These are phyloP conservation scores for Aspidiotus rigidus DNA, from an alignment of 2,888 invertebrate species.

Conservation along the genomic window DNA sequence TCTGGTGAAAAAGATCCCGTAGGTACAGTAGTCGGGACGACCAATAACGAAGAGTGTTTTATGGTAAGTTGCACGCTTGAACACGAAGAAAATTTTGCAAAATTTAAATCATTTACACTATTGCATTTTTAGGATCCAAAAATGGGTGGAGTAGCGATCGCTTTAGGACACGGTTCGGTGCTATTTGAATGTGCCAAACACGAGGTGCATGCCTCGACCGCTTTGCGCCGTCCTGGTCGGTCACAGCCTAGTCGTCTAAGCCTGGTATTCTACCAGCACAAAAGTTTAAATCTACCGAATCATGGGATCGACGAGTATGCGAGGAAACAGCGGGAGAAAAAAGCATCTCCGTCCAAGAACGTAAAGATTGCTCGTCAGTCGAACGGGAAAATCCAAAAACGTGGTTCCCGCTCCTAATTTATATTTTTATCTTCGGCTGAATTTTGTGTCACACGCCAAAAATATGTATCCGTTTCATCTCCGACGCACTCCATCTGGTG, in stretches of 20 bases:
- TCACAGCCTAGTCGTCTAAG: constrained; percentile 84
- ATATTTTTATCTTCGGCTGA: no score
- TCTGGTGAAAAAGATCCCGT: constrained; percentile 70
- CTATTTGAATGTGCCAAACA: constrained; percentile 94
- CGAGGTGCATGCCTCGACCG: constrained; percentile 91
- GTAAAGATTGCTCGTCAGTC: constrained; percentile 39
- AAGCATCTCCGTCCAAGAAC: constrained; percentile 45
- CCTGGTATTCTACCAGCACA: constrained; percentile 90
- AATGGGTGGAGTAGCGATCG: constrained; percentile 92
- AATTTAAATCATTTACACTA: no score
- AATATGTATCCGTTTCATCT: no score
- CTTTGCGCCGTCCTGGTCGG: constrained; percentile 75
- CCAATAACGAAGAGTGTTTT: constrained; percentile 78
- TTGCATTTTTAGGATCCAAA: constrained; percentile 54
- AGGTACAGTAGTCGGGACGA: constrained; percentile 68
- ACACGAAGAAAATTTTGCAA: no score
- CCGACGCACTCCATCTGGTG: no score
- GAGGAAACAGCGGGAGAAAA: constrained; percentile 76
- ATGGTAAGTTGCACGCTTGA: constrained; percentile 42
- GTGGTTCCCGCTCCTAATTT: no score
- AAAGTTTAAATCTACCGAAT: constrained; percentile 75
- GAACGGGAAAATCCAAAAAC: no score
- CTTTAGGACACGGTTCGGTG: constrained; percentile 86
- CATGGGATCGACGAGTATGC: constrained; percentile 90
- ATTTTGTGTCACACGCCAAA: no score